Evolutionary conservation across 1,140 invertebrate species (phyloP).

Genomic region (Heliconius hewitsoni): DNA sequence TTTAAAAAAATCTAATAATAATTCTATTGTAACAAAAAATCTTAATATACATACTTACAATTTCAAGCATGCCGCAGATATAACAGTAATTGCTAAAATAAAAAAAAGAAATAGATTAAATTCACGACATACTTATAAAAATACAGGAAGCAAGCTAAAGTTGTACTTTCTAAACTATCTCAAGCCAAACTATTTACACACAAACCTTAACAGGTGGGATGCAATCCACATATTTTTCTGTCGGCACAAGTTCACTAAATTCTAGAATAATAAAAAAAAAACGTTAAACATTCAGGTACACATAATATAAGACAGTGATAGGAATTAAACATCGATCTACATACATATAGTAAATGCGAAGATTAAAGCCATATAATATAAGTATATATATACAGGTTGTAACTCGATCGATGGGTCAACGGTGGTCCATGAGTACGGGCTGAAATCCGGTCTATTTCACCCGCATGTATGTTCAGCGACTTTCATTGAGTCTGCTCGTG

Average conservation of each 20-base stretch:
- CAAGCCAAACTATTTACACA: not conserved
- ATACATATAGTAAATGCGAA: not conserved
- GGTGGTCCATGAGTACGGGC: too few species aligned
- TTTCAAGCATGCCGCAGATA: not conserved
- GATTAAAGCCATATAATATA: not conserved
- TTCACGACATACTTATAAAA: not conserved
- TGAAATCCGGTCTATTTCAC: too few species aligned
- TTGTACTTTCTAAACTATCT: not conserved
- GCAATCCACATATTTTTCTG: constrained; percentile 1
- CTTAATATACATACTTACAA: constrained; percentile 6
- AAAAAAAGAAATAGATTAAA: not conserved
- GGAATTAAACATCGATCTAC: not conserved
- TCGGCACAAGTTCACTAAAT: not conserved
- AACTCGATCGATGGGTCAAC: too few species aligned
- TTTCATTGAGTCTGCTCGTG: too few species aligned
- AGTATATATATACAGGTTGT: not conserved
- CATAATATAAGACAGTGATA: not conserved
- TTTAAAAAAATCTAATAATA: not conserved
- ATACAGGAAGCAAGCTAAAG: not conserved
- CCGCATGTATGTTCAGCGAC: too few species aligned
- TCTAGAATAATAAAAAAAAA: constrained; percentile 10
- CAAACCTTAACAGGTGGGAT: constrained; percentile 1
- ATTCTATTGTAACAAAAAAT: not conserved
- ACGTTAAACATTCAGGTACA: not conserved
- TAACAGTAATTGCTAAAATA: not conserved